Base-by-base conservation (phyloP, 2,888 invertebrate genomes). In the Norana najaformis region DNA sequence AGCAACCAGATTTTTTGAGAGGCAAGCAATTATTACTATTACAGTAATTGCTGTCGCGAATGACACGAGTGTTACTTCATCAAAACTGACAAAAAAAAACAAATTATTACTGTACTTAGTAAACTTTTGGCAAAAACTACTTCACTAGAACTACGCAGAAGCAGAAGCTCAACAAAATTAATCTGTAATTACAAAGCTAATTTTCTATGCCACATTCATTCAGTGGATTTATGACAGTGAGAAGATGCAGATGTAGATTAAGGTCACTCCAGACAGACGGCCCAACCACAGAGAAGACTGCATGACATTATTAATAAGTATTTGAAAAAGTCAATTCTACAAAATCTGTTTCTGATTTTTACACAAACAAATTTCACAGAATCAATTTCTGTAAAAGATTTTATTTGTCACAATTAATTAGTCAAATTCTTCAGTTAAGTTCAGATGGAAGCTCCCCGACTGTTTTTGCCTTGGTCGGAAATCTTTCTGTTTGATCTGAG, bases 11-110 rank as follows among this genome's bases (percentile, higher is more conserved):
- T 1, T 83, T n/a, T 18, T 35, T 53, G 88, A 88, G 38, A 90
- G 23, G 16, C 88, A 35, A 5, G 35, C 47, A 34, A 90, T 88
- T 14, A 90, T n/a, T 23, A 90, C 47, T 30, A 90, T 88, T 23
- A 90, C 88, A 36, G 30, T 37, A n/a, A 90, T 4, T 35, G 90
- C 39, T 18, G 89, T 89, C 36, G 20, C 90, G 4, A 89, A 35
- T 1, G 83, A 82, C 35, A 90, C 39, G 20, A 90, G n/a, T 23
- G 90, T 90, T 13, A 90, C 83, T 18, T 90, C 90, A 0, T 90
- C 90, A 34, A 82, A 36, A 89, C 89, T 90, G 39, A 47, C 20
- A 36, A 53, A 37, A 18, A n/a, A 37, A 34, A 20, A 53, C 30
- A 35, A 34, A 89, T 69, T 69, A 69, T n/a, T 69, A n/a, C n/a